Base-by-base conservation (phyloP, 2,113 vertebrate species). In the Pimephales promelas region DNA sequence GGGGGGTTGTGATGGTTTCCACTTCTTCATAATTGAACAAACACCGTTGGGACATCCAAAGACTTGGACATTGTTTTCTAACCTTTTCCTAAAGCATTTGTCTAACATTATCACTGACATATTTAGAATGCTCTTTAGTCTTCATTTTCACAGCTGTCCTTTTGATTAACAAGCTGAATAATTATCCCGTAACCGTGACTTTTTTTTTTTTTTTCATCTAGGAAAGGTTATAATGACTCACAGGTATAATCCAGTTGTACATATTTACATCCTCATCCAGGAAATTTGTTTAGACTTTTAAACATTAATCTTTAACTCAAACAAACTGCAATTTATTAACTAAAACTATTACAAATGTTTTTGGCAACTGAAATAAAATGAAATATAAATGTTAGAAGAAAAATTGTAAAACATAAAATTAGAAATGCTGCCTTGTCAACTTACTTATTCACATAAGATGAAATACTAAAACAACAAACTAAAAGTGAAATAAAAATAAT, bases 11-110 rank as follows among this genome's bases (percentile, higher is more conserved):
- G 20, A 20, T 52, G 56, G 47, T 24, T 70, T 81, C 47, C 79
- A 56, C 45, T 81, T 68, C 43, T 26, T 81, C n/a, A 81, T 68
- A 81, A 81, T 70, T 81, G 64, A 81, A 81, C 49, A 49, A 70
- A 34, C 79, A 70, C 62, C 22, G 31, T 64, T 26, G 45, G 62
- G 43, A 79, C 43, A n/a, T 13, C 5, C 61, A 31, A 62, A 49
- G 59, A 64, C 31, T 49, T 62, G 43, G 28, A 52, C 61, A 66
- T 45, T 79, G 78, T 79, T 79, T 49, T 47, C 26, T 49, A 79
- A 79, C 78, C 59, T 79, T 79, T 79, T 66, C 43, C 40, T 31
- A 79, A 79, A 66, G 59, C 43, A 79, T 79, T 64, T 79, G 59
- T 79, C 28, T 49, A 79, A 52, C 59, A 66, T 64, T 14, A 66